Evolutionary conservation across 2,888 invertebrate genomes (phyloP).

Genomic region (Mechanitis mazaeus): DNA sequence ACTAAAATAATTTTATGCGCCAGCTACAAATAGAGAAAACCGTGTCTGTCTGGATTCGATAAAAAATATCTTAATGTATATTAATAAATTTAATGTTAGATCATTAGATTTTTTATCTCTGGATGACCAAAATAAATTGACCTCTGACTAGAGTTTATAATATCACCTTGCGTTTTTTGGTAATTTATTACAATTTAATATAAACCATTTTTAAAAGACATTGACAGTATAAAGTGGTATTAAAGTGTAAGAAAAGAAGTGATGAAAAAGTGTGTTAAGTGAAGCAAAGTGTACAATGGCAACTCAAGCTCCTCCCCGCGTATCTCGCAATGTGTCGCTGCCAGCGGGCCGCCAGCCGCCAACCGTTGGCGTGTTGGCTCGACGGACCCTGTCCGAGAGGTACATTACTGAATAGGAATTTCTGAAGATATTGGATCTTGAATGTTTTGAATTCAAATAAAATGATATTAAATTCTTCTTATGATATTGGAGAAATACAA

Average conservation of each 20-base stretch:
- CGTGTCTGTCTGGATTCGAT: neutral
- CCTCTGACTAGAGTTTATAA: neutral
- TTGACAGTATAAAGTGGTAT: too few species aligned
- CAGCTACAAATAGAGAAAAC: slow-evolving; percentile 3
- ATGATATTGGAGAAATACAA: too few species aligned
- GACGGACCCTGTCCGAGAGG: slow-evolving; percentile 70
- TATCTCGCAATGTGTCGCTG: slow-evolving; percentile 66
- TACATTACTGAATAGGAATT: slow-evolving; percentile 31
- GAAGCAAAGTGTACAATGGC: slow-evolving; percentile 42
- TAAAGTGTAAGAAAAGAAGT: neutral
- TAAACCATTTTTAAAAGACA: neutral
- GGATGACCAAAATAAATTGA: slow-evolving; percentile 2
- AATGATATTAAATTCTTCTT: too few species aligned
- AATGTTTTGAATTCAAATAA: too few species aligned
- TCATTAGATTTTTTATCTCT: neutral
- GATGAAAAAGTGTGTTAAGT: slow-evolving; percentile 15
- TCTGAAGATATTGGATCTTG: too few species aligned
- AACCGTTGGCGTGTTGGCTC: slow-evolving; percentile 52
- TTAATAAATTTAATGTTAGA: neutral
- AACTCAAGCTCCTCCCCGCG: slow-evolving; percentile 59
- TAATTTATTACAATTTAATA: neutral
- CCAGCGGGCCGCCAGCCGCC: slow-evolving; percentile 70
- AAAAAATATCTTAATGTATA: neutral
- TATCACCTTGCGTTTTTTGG: neutral
- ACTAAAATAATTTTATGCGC: slow-evolving; percentile 3